Conservation (phyloP, 2,888 invertebrate genomes). For the Dasysyrphus albostriatus region DNA sequence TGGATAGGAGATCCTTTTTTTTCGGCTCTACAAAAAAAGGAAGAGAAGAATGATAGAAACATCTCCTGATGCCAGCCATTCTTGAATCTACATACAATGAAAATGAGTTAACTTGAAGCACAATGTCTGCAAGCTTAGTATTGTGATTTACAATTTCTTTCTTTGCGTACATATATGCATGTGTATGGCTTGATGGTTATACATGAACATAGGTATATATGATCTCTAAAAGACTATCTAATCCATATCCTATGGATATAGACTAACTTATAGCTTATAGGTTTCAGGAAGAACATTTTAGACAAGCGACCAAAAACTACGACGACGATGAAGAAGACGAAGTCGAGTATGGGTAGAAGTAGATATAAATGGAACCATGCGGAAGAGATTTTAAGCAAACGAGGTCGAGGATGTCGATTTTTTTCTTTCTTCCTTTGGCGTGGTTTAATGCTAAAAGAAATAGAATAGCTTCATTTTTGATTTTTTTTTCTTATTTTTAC, state of each 20-base stretch:
- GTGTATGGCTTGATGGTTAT: not conserved
- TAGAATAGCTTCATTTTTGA: constrained; percentile 32
- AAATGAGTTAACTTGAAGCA: constrained; percentile 60
- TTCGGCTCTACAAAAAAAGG: not conserved
- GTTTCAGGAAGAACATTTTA: constrained; percentile 25
- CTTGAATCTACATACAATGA: constrained; percentile 54
- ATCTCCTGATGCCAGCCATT: constrained; percentile 15
- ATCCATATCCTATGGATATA: not conserved
- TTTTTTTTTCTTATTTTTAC: not conserved
- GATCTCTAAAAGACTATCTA: constrained; percentile 18
- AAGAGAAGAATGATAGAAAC: not conserved
- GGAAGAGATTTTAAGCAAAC: constrained; percentile 48
- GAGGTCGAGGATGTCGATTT: constrained; percentile 64
- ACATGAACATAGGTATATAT: too few species aligned
- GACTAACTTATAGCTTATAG: constrained; percentile 4
- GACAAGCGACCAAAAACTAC: constrained; percentile 9
- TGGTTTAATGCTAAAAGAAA: constrained; percentile 38
- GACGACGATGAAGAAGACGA: not conserved
- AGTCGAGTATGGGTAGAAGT: not conserved
- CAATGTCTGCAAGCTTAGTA: constrained; percentile 66
- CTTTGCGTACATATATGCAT: not conserved
- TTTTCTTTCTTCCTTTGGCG: constrained; percentile 27
- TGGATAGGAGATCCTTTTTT: not conserved
- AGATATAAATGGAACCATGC: constrained; percentile 13
- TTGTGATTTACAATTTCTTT: constrained; percentile 57